Percentiles rank a stretch among this genome's conserved stretches.
Conservation (phyloP, 2,113 vertebrate species). For the Numenius arquata region DNA sequence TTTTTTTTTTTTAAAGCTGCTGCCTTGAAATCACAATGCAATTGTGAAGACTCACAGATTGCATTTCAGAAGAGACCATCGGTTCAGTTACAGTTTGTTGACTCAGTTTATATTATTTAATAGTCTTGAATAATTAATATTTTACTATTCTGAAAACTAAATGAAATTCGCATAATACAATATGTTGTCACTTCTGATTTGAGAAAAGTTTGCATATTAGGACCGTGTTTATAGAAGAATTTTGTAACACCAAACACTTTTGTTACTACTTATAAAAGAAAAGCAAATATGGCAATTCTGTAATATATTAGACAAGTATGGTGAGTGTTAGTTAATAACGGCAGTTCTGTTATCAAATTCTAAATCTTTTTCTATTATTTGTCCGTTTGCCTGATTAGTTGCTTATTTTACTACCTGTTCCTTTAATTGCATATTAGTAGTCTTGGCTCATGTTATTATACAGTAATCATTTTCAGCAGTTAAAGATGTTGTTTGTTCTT, state of each 20-base stretch:
- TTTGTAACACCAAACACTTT: neutral
- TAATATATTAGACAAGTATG: neutral
- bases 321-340: neutral
- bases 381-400: neutral
- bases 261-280: neutral
- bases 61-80: neutral
- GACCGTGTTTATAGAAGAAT: neutral
- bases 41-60: neutral
- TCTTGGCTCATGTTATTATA: neutral
- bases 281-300: neutral
- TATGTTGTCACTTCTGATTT: neutral
- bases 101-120: neutral
- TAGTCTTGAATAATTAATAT: neutral
- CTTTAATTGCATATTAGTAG: neutral
- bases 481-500: constrained; percentile 9
- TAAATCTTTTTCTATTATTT: neutral
- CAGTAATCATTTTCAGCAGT: neutral
- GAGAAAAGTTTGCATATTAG: neutral
- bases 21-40: neutral
- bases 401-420: neutral
- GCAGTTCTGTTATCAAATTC: neutral
- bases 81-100: neutral
- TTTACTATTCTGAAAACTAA: neutral
- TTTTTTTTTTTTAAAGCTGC: neutral
- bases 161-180: neutral